Conservation (phyloP, 1,140 invertebrate species). For the Drosophila yakuba region DNA sequence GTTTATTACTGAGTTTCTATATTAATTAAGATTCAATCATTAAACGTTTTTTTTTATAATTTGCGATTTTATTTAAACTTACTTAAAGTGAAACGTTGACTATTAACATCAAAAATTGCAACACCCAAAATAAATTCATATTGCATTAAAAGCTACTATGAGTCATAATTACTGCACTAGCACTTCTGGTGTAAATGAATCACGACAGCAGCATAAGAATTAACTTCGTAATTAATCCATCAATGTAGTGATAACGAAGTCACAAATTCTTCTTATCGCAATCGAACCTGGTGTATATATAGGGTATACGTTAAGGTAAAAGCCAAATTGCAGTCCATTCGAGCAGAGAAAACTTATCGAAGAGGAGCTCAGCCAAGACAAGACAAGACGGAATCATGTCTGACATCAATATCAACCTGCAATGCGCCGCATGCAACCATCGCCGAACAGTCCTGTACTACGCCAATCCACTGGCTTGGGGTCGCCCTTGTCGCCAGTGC, state of each 20-base stretch:
- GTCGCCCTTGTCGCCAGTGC: constrained; percentile 55
- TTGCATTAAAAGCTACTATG: background rate
- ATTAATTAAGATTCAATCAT: no score
- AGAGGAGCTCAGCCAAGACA: background rate
- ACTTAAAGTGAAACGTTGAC: no score
- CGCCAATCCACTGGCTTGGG: constrained; percentile 39
- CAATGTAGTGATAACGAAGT: constrained; percentile 1
- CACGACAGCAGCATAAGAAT: constrained; percentile 3
- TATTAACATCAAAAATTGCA: no score
- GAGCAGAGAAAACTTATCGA: background rate
- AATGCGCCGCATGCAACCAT: constrained; percentile 55
- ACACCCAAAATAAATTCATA: no score
- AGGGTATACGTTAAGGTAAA: constrained; percentile 8
- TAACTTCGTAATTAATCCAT: constrained; percentile 4
- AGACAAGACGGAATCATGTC: constrained; percentile 12
- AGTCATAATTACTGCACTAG: background rate
- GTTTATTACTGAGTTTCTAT: no score
- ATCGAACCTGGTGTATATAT: background rate
- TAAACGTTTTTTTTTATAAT: no score
- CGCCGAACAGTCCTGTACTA: constrained; percentile 35
- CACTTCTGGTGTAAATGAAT: background rate
- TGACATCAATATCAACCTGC: constrained; percentile 31
- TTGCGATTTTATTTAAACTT: no score
- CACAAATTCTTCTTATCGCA: constrained; percentile 10
- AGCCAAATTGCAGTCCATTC: constrained; percentile 6